phyloP scores from a whole-genome alignment of 2,888 invertebrate genomes.

The Eulithis testata region DNA sequence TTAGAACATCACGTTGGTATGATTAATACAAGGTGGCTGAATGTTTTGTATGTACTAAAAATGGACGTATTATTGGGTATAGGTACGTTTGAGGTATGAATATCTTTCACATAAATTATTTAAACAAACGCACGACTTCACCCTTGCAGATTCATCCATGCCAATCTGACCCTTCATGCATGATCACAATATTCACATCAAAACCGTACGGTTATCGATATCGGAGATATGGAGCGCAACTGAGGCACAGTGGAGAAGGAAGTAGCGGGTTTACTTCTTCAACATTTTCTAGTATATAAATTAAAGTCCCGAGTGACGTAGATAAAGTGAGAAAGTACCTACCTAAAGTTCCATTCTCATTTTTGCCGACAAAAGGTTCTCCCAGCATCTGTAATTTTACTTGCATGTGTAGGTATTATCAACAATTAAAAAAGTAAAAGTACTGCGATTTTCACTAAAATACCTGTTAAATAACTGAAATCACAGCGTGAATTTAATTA shows the following conservation, averaged over 20 bases:
- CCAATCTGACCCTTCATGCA: conserved; percentile 37
- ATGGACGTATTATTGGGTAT: not conserved
- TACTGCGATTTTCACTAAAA: no score
- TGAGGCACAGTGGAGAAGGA: conserved; percentile 4
- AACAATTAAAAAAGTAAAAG: no score
- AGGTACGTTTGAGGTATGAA: not conserved
- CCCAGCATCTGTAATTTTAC: no score
- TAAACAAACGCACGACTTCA: conserved; percentile 18
- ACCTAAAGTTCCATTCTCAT: no score
- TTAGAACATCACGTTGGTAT: no score
- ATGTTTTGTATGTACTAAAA: conserved; percentile 36
- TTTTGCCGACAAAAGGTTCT: no score
- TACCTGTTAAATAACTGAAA: no score
- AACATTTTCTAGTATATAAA: not conserved
- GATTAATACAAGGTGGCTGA: no score
- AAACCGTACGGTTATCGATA: conserved; percentile 62
- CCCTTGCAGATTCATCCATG: conserved; percentile 24
- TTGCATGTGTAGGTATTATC: no score
- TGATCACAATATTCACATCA: conserved; percentile 50
- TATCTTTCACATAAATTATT: conserved; percentile 17
- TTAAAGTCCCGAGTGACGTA: no score
- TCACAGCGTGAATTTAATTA: no score
- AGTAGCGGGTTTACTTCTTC: not conserved
- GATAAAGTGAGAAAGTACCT: no score
- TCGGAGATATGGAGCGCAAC: conserved; percentile 65